phyloP scores from a whole-genome alignment of 2,888 invertebrate genomes.

The Agrilus cyanescens region DNA sequence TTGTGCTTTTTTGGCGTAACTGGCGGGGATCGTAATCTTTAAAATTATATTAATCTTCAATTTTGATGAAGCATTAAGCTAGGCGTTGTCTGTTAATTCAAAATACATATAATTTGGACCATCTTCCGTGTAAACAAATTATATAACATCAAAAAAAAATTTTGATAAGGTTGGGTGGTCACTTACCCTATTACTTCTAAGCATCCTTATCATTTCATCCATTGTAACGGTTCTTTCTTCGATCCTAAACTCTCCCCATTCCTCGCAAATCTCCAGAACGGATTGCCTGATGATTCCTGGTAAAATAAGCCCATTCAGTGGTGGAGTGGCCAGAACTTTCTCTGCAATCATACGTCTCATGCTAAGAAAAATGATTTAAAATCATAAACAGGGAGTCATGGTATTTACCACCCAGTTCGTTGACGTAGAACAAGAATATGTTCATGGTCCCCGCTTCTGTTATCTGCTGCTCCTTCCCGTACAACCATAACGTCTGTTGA shows the following conservation, averaged over 20 bases:
- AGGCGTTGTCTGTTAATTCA: too few species aligned
- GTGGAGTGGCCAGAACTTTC: constrained; percentile 84
- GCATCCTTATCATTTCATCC: constrained; percentile 60
- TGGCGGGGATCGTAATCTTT: too few species aligned
- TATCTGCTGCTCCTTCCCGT: constrained; percentile 81
- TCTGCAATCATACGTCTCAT: constrained; percentile 42
- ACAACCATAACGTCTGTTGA: constrained; percentile 94
- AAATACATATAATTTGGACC: too few species aligned
- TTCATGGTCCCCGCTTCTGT: constrained; percentile 99
- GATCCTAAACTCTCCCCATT: constrained; percentile 82
- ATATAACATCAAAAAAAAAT: too few species aligned
- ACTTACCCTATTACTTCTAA: constrained; percentile 73
- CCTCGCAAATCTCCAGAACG: constrained; percentile 63
- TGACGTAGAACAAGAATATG: constrained; percentile 77
- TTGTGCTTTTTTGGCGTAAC: too few species aligned
- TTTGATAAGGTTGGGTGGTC: too few species aligned
- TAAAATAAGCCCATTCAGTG: constrained; percentile 84
- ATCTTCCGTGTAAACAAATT: too few species aligned
- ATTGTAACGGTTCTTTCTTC: constrained; percentile 74
- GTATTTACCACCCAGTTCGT: constrained; percentile 75
- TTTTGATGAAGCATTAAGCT: too few species aligned
- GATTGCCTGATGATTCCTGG: constrained; percentile 91
- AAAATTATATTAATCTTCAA: too few species aligned
- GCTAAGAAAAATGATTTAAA: not conserved
- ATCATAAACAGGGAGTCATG: not conserved